Evolutionary conservation across 2,888 invertebrate species (phyloP).

Genomic region (Calliphora vomitoria): DNA sequence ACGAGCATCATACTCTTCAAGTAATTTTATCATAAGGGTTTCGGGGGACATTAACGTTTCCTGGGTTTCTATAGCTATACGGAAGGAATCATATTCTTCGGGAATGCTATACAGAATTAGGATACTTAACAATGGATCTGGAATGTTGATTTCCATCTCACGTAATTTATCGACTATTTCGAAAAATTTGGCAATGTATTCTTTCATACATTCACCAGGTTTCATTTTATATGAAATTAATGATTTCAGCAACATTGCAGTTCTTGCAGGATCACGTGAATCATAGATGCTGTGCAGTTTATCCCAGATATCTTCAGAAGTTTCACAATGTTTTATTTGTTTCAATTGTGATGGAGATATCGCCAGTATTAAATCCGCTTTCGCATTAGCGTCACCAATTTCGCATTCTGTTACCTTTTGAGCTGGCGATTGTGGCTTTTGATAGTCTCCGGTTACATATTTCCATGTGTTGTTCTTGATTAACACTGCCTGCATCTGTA

Average conservation of each 20-base stretch:
- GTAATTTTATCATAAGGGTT: conserved; percentile 10
- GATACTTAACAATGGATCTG: background rate
- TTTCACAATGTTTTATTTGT: conserved; percentile 18
- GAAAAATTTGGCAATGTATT: background rate
- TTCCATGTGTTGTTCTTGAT: background rate
- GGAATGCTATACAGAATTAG: background rate
- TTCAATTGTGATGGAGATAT: background rate
- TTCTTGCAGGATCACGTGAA: conserved; percentile 6
- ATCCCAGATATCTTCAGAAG: conserved; percentile 12
- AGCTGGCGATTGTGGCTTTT: background rate
- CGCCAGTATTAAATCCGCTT: background rate
- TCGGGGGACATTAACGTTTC: background rate
- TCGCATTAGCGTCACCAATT: too few species aligned
- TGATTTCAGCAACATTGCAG: background rate
- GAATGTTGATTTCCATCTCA: background rate
- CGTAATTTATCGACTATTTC: background rate
- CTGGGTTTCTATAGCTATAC: conserved; percentile 8
- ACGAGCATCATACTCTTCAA: background rate
- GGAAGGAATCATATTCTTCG: background rate
- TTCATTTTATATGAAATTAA: background rate
- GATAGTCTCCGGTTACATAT: background rate
- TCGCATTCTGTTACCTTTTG: too few species aligned
- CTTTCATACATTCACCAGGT: too few species aligned
- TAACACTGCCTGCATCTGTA: background rate
- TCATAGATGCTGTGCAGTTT: conserved; percentile 4